Base-by-base conservation (phyloP, 2,888 invertebrate genomes). In the Plebejus anna region DNA sequence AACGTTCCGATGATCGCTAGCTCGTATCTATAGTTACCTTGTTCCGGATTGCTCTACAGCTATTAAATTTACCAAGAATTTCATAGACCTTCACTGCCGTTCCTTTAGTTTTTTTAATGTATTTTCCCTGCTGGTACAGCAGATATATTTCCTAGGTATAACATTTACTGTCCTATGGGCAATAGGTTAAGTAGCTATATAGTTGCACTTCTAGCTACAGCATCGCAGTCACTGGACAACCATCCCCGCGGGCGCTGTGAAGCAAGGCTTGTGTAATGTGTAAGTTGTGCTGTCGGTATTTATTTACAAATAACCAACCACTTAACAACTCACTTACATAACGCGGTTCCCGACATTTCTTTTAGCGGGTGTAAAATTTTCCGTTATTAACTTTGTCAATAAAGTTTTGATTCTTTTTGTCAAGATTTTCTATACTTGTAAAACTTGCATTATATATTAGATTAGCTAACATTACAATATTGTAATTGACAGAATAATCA, bases 201-300 rank as follows among this genome's bases (percentile, higher is more conserved):
- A 61, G 28, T 61, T 28, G 22, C 9, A 22, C 28, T 61, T 9
- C 22, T 11, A 61, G 28, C 42, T 38, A 71, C n/a, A 42, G 42
- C 42, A 7, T 71, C 2, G 71, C 42, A 42, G 4, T 38, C 11
- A 55, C 51, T 73, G 73, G 22, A 32, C 16, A 7, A 6, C 59
- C 70, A 71, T 76, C 75, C 55, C 75, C 61, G 38, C 28, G 42
- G 78, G 85, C 82, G 83, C 80, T 82, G 82, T 89, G 88, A 86
- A 86, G 88, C 88, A 89, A 89, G 86, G 78, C 77, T 75, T 75
- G 76, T 75, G 80, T 80, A 82, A 83, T 75, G 76, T 75, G 80
- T 80, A 82, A 83, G 82, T 86, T 88, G 87, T 83, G 84, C 83
- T 82, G 80, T 78, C 78, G 81, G 81, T 84, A 84, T 86, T 87